These are phyloP conservation scores for Anser cygnoides DNA, from an alignment of 2,113 vertebrate genomes.

Conservation along the genomic window DNA sequence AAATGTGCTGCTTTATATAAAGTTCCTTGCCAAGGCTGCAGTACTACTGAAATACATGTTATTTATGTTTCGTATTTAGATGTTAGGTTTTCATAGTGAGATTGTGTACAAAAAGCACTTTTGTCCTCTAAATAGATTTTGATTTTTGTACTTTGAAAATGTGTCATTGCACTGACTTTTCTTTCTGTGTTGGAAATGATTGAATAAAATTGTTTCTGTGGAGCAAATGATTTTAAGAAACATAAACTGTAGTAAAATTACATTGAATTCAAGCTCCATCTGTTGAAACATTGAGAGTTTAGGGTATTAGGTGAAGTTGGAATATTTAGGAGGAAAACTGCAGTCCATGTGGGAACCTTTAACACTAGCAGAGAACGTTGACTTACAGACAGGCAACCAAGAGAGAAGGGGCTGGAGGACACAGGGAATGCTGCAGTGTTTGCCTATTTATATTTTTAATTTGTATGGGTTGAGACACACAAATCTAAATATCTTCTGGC, in stretches of 20 bases:
- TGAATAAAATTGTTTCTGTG: background rate
- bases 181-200: background rate
- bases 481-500: background rate
- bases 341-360: background rate
- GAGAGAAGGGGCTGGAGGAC: background rate
- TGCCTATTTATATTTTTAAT: background rate
- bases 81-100: background rate
- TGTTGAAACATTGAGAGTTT: background rate
- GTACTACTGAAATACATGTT: background rate
- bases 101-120: background rate
- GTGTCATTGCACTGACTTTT: background rate
- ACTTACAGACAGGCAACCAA: background rate
- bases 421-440: background rate
- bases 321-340: background rate
- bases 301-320: background rate
- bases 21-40: background rate
- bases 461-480: background rate
- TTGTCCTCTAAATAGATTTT: background rate
- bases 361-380: background rate
- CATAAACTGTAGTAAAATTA: background rate
- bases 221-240: background rate
- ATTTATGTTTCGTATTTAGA: background rate
- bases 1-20: background rate
- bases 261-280: background rate
- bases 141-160: background rate